These are phyloP conservation scores for Acromyrmex charruanus DNA, from an alignment of 1,140 invertebrate genomes.

Conservation along the genomic window DNA sequence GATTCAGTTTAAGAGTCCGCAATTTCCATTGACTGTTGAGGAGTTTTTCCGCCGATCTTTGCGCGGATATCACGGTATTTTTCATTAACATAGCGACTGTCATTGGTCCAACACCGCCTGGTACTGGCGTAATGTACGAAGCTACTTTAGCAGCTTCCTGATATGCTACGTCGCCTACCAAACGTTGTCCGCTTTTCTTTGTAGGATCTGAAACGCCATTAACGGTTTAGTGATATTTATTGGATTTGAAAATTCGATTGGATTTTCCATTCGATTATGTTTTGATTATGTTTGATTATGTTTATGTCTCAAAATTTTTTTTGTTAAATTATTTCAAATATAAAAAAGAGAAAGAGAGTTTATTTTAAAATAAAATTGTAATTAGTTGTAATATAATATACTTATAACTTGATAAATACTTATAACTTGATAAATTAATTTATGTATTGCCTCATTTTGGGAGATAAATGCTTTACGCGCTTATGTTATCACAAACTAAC, in stretches of 20 bases:
- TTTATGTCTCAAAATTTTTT: neutral
- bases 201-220: constrained; percentile 90
- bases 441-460: neutral
- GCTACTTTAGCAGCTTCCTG: constrained; percentile 93
- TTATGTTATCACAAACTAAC: constrained; percentile 24
- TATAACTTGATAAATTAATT: neutral
- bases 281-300: neutral
- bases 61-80: constrained; percentile 96
- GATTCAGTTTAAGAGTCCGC: constrained; percentile 88
- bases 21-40: constrained; percentile 89
- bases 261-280: too few relatives aligned
- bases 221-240: neutral
- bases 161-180: constrained; percentile 98
- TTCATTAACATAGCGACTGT: constrained; percentile 99
- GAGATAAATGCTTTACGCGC: neutral
- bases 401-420: neutral
- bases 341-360: neutral
- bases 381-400: neutral
- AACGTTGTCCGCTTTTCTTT: constrained; percentile 93
- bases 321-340: neutral
- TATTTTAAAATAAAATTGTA: neutral
- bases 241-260: neutral
- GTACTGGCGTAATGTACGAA: constrained; percentile 97
- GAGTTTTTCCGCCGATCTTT: constrained; percentile 88
- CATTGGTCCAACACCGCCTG: constrained; percentile 99